Base-by-base conservation (phyloP, 2,888 invertebrate species). In the Deladenus siricidicola region DNA sequence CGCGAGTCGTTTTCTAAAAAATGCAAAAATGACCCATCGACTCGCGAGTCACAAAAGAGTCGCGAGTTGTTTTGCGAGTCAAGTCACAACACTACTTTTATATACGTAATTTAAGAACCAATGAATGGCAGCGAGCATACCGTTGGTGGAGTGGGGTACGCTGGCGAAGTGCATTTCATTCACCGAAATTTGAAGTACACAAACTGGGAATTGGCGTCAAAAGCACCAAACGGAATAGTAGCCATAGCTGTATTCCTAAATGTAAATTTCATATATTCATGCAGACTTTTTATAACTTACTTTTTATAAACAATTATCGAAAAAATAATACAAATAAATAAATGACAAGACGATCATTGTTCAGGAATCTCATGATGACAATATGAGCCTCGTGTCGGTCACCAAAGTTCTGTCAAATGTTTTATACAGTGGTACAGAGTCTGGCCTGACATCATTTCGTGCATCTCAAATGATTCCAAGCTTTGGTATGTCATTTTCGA, bases 51-150 rank as follows among this genome's bases (percentile, higher is more conserved):
- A n/a, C n/a, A n/a, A n/a, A n/a, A n/a, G n/a, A n/a, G n/a, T n/a
- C n/a, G n/a, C n/a, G n/a, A n/a, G n/a, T n/a, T n/a, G n/a, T n/a
- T n/a, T n/a, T n/a, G n/a, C n/a, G n/a, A n/a, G n/a, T n/a, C n/a
- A n/a, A n/a, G n/a, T n/a, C n/a, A n/a, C n/a, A n/a, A n/a, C n/a
- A n/a, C n/a, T n/a, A n/a, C n/a, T n/a, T n/a, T n/a, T n/a, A n/a
- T n/a, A n/a, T n/a, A n/a, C n/a, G n/a, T n/a, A n/a, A n/a, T n/a
- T 64, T 60, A 26, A 65, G 78, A 79, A 58, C 76, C 78, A 6
- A 79, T 78, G 78, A 78, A 79, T 56, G 79, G 79, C 39, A 73
- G 73, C 0, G 76, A 79, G 53, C 79, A 79, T 61, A 70, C 71
- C 1, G 72, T 79, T 48, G 78, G 74, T 19, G 79, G 78, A 19